These are phyloP conservation scores for Resseliella maxima DNA, from an alignment of 2,888 invertebrate genomes.

Conservation along the genomic window DNA sequence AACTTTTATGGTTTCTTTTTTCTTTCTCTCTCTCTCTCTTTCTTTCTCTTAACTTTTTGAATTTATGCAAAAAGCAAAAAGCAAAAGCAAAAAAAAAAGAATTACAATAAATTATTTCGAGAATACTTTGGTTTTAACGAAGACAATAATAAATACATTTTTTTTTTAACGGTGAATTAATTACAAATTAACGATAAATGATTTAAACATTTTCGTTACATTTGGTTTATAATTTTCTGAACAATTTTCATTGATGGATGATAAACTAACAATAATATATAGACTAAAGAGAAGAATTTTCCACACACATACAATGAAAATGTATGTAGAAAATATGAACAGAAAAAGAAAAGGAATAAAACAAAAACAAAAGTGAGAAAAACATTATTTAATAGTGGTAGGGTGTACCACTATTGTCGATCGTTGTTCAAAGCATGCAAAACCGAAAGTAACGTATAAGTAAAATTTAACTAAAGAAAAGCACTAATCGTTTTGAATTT, in stretches of 20 bases:
- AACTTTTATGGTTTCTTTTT: no score
- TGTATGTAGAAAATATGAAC: not conserved
- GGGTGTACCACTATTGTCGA: slow-evolving; percentile 8
- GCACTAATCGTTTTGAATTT: not conserved
- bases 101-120: slow-evolving; percentile 51
- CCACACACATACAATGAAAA: no score
- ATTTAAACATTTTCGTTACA: not conserved
- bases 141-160: slow-evolving; percentile 37
- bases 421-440: not conserved
- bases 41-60: no score
- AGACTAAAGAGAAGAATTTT: no score
- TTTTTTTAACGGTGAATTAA: not conserved
- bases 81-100: not conserved
- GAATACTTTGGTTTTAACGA: slow-evolving; percentile 42
- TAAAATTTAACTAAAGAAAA: slow-evolving; percentile 19
- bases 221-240: not conserved
- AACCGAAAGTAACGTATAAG: not conserved
- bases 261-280: no score
- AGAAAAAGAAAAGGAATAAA: not conserved
- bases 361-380: not conserved
- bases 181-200: slow-evolving; percentile 32
- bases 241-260: not conserved
- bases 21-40: no score
- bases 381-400: not conserved
- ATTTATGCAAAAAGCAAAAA: not conserved